Percentiles rank a stretch among this genome's conserved stretches.
phyloP scores from a whole-genome alignment of 2,113 vertebrate species.

The Solea senegalensis region DNA sequence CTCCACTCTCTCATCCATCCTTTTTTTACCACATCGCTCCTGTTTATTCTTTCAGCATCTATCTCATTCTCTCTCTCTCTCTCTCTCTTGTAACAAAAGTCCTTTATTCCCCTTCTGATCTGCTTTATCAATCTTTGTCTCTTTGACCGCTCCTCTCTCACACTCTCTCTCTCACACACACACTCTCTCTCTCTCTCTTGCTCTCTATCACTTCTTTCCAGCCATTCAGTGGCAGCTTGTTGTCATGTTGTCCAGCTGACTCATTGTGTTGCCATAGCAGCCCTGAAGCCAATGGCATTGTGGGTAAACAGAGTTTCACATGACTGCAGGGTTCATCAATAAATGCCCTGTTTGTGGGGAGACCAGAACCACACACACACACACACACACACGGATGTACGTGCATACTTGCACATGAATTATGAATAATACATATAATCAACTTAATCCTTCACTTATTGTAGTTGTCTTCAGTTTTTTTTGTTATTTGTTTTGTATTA shows the following conservation, averaged over 20 bases:
- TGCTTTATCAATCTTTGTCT: slow-evolving; percentile 8
- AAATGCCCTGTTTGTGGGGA: slow-evolving; percentile 49
- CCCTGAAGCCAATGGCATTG: slow-evolving; percentile 38
- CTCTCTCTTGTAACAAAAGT: neutral
- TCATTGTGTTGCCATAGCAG: slow-evolving; percentile 60
- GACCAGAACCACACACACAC: neutral
- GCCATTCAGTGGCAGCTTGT: slow-evolving; percentile 43
- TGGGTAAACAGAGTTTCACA: slow-evolving; percentile 55
- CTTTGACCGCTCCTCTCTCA: neutral
- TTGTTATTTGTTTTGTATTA: no score
- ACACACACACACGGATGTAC: neutral
- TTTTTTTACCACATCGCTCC: slow-evolving; percentile 16
- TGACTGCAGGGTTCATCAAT: slow-evolving; percentile 60
- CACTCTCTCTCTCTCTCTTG: neutral
- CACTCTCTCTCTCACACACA: no score
- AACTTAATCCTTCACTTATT: no score
- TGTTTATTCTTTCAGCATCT: slow-evolving; percentile 3
- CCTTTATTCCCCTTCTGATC: slow-evolving; percentile 14
- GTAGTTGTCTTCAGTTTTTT: no score
- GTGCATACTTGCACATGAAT: no score
- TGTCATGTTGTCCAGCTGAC: slow-evolving; percentile 54
- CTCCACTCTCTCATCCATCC: slow-evolving; percentile 20
- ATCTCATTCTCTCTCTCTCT: neutral
- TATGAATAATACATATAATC: no score
- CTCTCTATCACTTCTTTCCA: slow-evolving; percentile 3